Evolutionary conservation across 1,140 invertebrate genomes (phyloP), one percentile per base, ranked within the genome.

Genomic region (Drosophila malerkotliana): DNA sequence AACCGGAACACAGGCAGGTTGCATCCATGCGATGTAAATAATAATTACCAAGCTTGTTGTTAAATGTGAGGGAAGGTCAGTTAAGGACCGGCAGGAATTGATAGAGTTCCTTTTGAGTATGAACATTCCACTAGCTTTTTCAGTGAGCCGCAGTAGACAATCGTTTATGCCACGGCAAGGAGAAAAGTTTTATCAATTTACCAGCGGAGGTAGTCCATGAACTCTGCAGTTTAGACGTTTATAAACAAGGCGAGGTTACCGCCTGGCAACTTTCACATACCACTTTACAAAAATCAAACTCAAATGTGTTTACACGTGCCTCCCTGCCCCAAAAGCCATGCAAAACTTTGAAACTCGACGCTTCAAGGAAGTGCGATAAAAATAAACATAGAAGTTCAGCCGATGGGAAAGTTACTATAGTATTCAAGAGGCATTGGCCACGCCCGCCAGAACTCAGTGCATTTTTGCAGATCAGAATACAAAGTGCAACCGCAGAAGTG

Each of bases 301-400:
- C 34, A 47, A 34, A 55, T 62, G 45, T 77, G 53, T 57, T 57
- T 62, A 62, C 73, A 62, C 63, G 52, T 55, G 64, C 39, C 41
- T 18, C 12, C 14, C 55, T n/a, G 12, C 26, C 28, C 15, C 44
- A 21, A 41, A 37, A 28, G 14, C 37, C 32, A 44, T 14, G 45
- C 30, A 47, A 76, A 77, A 77, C 72, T 77, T 77, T 68, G 34
- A 49, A 68, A 76, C 62, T 75, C 51, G 56, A 56, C 62, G 63
- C 72, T 52, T 77, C 55, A 69, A 57, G 73, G 74, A 77, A 77
- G 74, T 77, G 73, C 64, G 74, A 77, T 77, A 77, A 77, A 77
- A 77, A 77, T 77, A 77, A 77, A 77, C 73, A 77, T 57, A 48
- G 39, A 69, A 77, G 47, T 77, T 75, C 41, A 44, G 61, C 49